Evolutionary conservation across 2,888 invertebrate genomes (phyloP).

Genomic region (Drosophila seclusa): DNA sequence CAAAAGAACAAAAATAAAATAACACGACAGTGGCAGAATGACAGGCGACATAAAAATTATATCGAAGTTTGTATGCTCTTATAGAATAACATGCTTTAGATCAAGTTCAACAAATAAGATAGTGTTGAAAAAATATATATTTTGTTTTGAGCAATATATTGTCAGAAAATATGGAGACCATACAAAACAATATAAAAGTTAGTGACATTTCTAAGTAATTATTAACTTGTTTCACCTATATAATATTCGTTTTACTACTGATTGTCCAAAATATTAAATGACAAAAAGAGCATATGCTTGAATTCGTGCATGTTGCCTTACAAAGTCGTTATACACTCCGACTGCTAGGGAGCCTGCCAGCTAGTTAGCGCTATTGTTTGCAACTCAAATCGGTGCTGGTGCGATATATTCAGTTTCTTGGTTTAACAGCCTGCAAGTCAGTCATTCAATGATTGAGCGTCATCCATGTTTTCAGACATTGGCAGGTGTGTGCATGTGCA

Average conservation of each 20-base stretch:
- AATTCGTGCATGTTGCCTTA: not conserved
- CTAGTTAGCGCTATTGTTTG: conserved; percentile 64
- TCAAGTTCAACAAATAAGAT: not conserved
- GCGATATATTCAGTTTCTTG: conserved; percentile 56
- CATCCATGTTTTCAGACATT: conserved; percentile 55
- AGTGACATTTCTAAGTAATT: not conserved
- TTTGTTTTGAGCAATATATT: too few relatives aligned
- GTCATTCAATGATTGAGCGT: conserved; percentile 59
- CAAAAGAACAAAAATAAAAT: conserved; percentile 47
- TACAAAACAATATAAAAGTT: not conserved
- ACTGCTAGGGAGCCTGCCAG: conserved; percentile 30
- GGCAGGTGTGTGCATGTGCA: conserved; percentile 29
- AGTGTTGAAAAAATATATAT: not conserved
- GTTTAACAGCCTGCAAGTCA: conserved; percentile 73
- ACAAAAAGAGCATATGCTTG: not conserved
- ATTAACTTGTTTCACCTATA: not conserved
- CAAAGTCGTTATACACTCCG: conserved; percentile 3
- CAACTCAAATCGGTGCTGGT: conserved; percentile 65
- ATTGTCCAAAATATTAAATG: not conserved
- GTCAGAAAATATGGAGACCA: not conserved
- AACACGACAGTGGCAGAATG: conserved; percentile 12
- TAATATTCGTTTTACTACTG: not conserved
- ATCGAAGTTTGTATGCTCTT: conserved; percentile 20
- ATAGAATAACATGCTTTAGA: not conserved
- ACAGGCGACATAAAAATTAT: not conserved